A percentile compares a stretch with the other conserved stretches of the same genome.
Conservation (phyloP, 1,140 invertebrate genomes). For the Drosophila varians region DNA sequence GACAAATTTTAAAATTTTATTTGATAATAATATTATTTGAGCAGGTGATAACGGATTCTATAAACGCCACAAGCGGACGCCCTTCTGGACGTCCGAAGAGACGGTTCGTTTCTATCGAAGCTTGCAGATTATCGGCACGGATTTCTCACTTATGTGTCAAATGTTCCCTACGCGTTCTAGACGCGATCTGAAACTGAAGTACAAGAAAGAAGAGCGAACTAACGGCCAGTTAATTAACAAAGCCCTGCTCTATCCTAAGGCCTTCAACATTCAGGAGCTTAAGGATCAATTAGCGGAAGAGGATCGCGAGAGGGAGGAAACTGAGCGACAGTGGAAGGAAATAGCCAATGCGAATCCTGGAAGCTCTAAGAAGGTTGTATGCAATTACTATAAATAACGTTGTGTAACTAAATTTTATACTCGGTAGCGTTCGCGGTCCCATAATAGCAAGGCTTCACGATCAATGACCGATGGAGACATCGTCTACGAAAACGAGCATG, state of each 20-base stretch:
- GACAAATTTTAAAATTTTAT: too few species aligned
- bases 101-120: slow-evolving; percentile 94
- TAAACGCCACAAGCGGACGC: slow-evolving; percentile 86
- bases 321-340: slow-evolving; percentile 57
- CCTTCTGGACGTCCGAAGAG: slow-evolving; percentile 88
- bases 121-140: slow-evolving; percentile 93
- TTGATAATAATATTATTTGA: too few species aligned
- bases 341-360: slow-evolving; percentile 39
- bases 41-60: slow-evolving; percentile 87
- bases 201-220: slow-evolving; percentile 84
- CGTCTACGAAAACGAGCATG: slow-evolving; percentile 71
- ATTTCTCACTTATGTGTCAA: slow-evolving; percentile 93
- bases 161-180: slow-evolving; percentile 92
- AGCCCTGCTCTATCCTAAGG: slow-evolving; percentile 83
- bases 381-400: neutral
- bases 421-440: slow-evolving; percentile 37
- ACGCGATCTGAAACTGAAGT: slow-evolving; percentile 90
- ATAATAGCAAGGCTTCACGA: slow-evolving; percentile 53
- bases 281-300: slow-evolving; percentile 83
- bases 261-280: slow-evolving; percentile 84
- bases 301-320: slow-evolving; percentile 70
- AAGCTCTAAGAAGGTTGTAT: slow-evolving; percentile 53
- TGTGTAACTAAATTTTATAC: neutral
- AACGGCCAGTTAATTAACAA: slow-evolving; percentile 83
- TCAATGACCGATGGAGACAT: slow-evolving; percentile 57